Base-by-base conservation (phyloP, 1,140 invertebrate species). In the Cepaea nemoralis region DNA sequence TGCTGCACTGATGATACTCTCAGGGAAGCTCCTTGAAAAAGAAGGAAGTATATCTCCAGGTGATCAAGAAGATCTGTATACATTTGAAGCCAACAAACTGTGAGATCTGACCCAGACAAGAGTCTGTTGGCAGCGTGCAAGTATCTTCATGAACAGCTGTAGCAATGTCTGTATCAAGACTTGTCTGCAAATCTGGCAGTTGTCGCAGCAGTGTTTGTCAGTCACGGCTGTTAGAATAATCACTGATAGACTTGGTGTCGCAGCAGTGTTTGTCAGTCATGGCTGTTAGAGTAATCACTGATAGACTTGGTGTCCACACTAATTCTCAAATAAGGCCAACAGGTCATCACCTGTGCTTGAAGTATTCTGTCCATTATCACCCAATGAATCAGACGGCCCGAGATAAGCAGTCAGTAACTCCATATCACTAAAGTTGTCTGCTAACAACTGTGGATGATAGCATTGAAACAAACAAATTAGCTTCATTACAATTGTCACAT, bases 391-490 rank as follows among this genome's bases (percentile, higher is more conserved):
- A 5, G 96, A 95, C 73, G 96, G 96, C 88, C 97, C 97, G 87
- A 98, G 91, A 90, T 98, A 98, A 66, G 96, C 97, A 12, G 98
- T 92, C 75, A 98, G 92, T 91, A 98, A 97, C 94, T 98, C 96
- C 5, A 97, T 96, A 92, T 98, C 97, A 83, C 96, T 95, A 59
- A 95, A 95, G 88, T 95, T 96, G 87, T 97, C 96, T 50, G 96
- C 96, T 86, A 97, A 92, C 77, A 98, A 93, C 96, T 97, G 93
- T 2, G 35, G 94, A 84, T 82, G 85, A 83, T 86, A 83, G 86
- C 8, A n/a, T n/a, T n/a, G n/a, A n/a, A n/a, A 19, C 8, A 48
- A 48, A 48, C 19, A 48, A 48, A 8, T 19, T 48, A 48, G 8
- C 8, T 48, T 48, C 8, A 48, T 48, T 12, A 12, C 19, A 12